A percentile compares a stretch with the other conserved stretches of the same genome.
Evolutionary conservation across 2,113 vertebrate genomes (phyloP).

Genomic region (Onychostruthus taczanowskii): DNA sequence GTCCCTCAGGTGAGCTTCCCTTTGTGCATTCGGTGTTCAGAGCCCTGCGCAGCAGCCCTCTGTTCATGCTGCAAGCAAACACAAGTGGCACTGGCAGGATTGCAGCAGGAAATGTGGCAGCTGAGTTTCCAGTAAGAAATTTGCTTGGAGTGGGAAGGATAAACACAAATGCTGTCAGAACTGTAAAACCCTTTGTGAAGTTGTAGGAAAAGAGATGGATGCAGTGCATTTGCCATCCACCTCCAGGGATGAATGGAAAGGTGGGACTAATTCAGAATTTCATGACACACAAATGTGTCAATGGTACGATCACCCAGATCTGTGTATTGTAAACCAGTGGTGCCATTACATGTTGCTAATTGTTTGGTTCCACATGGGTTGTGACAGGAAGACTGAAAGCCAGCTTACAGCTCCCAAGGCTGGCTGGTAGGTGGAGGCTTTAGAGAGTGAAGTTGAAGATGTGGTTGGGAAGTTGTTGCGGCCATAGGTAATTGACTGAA

Average conservation of each 20-base stretch:
- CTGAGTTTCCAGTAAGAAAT: background rate
- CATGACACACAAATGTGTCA: background rate
- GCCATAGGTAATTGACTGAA: background rate
- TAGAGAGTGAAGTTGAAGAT: background rate
- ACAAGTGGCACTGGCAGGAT: background rate
- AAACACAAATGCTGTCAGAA: background rate
- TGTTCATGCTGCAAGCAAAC: background rate
- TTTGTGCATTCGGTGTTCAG: rapidly evolving
- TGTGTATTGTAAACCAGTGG: background rate
- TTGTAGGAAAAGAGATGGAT: background rate
- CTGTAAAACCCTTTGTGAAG: background rate
- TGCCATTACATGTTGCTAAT: background rate
- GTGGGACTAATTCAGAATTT: background rate
- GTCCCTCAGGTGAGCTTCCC: background rate
- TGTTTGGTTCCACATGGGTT: background rate
- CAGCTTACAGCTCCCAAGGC: background rate
- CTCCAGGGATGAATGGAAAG: background rate
- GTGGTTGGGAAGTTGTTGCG: background rate
- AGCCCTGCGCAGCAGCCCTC: background rate
- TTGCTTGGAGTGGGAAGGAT: rapidly evolving
- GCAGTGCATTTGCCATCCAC: background rate
- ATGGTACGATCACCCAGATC: background rate
- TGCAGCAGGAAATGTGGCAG: background rate
- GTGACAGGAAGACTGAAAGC: background rate
- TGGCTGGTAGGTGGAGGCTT: background rate